A percentile compares a stretch with the other conserved stretches of the same genome.
Evolutionary conservation across 1,140 invertebrate genomes (phyloP).

Genomic region (Ceratosolen fusciceps): DNA sequence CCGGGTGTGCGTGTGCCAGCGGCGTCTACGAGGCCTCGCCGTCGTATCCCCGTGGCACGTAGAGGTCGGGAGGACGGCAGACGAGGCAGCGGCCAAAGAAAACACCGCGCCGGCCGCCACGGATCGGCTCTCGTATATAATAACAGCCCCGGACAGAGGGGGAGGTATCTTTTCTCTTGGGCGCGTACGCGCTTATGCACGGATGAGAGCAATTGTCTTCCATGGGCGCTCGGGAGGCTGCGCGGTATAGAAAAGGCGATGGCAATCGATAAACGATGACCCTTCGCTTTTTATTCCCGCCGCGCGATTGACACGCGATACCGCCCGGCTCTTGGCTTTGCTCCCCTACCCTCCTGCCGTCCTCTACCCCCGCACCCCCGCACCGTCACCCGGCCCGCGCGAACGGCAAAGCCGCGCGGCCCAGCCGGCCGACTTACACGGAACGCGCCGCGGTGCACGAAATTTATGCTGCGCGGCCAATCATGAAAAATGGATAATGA

Average conservation of each 20-base stretch:
- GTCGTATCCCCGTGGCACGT: background rate
- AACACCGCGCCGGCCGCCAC: background rate
- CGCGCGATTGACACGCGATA: conserved; percentile 49
- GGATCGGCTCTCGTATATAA: conserved; percentile 33
- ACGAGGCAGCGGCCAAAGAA: conserved; percentile 9
- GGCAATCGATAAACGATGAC: conserved; percentile 51
- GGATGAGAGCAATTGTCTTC: conserved; percentile 30
- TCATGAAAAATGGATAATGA: conserved; percentile 47
- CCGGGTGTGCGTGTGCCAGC: no score
- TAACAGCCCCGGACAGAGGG: conserved; percentile 13
- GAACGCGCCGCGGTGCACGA: background rate
- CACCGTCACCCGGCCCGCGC: background rate
- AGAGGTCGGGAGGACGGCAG: background rate
- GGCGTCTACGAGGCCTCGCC: no score
- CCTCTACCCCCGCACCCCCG: no score
- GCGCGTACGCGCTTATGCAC: background rate
- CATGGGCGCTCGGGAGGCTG: background rate
- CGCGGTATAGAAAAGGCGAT: conserved; percentile 32
- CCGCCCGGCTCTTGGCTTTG: conserved; percentile 26
- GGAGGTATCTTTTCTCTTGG: background rate
- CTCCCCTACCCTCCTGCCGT: background rate
- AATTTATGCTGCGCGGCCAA: background rate
- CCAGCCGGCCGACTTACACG: no score
- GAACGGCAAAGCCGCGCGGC: no score
- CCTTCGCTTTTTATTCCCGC: conserved; percentile 44